Percentiles rank a stretch among this genome's conserved stretches.
Conservation (phyloP, 2,113 vertebrate genomes). For the Anser brachyrhynchus region DNA sequence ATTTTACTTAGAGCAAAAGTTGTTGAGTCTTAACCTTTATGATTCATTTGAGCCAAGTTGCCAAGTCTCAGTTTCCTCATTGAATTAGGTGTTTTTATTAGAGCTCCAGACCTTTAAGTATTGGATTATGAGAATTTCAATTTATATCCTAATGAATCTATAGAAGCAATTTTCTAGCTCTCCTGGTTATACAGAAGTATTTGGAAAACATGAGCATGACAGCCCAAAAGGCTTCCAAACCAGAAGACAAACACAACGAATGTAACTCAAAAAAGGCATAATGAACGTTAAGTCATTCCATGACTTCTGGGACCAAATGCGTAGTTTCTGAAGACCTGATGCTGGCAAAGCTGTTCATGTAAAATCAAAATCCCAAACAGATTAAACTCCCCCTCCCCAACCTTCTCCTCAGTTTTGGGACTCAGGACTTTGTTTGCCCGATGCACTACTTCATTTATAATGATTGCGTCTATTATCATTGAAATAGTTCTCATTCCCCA, state of each 20-base stretch:
- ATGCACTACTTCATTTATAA: background rate
- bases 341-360: background rate
- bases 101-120: background rate
- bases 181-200: background rate
- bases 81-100: background rate
- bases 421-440: background rate
- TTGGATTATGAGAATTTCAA: background rate
- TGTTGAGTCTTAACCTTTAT: background rate
- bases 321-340: background rate
- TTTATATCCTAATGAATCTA: background rate
- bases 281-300: background rate
- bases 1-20: slow-evolving; percentile 5
- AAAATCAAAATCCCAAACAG: background rate
- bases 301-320: background rate
- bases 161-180: background rate
- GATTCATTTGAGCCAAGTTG: background rate
- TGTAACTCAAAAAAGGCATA: background rate
- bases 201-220: background rate
- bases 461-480: fast-evolving
- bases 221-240: background rate
- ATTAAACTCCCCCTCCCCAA: background rate
- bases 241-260: background rate
- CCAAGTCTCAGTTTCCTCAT: background rate
- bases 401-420: background rate
- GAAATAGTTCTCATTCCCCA: background rate